A percentile compares a stretch with the other conserved stretches of the same genome.
Evolutionary conservation across 2,888 invertebrate species (phyloP).

Genomic region (Odontocolon sp.): DNA sequence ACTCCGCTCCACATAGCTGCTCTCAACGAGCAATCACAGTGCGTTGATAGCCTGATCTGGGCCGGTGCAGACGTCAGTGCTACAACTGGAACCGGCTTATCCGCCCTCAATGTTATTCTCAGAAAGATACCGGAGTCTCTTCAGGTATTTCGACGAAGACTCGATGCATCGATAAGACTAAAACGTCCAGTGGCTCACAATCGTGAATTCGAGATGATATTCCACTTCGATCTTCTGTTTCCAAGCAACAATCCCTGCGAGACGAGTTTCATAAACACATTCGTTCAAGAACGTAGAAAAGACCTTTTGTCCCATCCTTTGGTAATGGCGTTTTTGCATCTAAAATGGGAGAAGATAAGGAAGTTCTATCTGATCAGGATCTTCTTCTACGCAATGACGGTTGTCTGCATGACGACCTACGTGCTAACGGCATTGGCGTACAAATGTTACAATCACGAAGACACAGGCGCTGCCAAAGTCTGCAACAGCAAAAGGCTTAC

Average conservation of each 20-base stretch:
- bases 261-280: conserved; percentile 80
- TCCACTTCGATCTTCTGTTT: conserved; percentile 78
- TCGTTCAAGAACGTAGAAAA: conserved; percentile 81
- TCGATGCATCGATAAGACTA: conserved; percentile 78
- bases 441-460: conserved; percentile 75
- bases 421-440: conserved; percentile 77
- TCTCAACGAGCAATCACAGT: conserved; percentile 80
- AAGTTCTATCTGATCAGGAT: conserved; percentile 80
- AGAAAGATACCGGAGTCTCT: conserved; percentile 81
- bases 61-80: conserved; percentile 81
- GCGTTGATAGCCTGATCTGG: conserved; percentile 80
- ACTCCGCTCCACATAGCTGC: conserved; percentile 81
- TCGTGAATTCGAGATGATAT: conserved; percentile 78
- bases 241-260: conserved; percentile 78
- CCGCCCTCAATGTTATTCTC: conserved; percentile 80
- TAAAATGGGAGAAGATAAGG: conserved; percentile 82
- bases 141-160: conserved; percentile 78
- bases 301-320: conserved; percentile 81
- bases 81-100: conserved; percentile 79
- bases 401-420: conserved; percentile 77
- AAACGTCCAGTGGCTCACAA: conserved; percentile 76
- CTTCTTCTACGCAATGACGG: conserved; percentile 76
- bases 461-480: conserved; percentile 70
- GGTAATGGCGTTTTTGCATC: conserved; percentile 81
- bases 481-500: conserved; percentile 73